These are phyloP conservation scores for Caenorhabditis auriculariae DNA, from an alignment of 2,888 invertebrate genomes.

Conservation along the genomic window DNA sequence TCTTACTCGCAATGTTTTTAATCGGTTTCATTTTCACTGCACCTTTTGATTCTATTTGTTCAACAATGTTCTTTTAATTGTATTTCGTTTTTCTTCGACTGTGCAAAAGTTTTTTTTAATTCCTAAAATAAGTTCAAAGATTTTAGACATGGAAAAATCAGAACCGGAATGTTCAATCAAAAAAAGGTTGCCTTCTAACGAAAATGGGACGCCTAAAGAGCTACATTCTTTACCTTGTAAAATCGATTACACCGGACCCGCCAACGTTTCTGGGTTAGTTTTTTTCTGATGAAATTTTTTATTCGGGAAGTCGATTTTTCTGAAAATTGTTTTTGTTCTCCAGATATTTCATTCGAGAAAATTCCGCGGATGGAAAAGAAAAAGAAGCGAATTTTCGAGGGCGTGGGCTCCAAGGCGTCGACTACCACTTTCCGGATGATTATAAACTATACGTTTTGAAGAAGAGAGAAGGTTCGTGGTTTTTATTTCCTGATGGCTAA, in stretches of 20 bases:
- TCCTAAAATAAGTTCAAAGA: too few relatives aligned
- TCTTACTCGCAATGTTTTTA: too few relatives aligned
- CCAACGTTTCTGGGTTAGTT: slow-evolving; percentile 20
- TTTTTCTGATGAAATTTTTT: neutral
- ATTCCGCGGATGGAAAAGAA: slow-evolving; percentile 9
- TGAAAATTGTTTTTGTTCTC: neutral
- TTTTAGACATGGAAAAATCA: too few relatives aligned
- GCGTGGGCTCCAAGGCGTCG: slow-evolving; percentile 26
- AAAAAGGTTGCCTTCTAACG: too few relatives aligned
- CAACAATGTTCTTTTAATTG: too few relatives aligned
- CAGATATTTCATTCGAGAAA: slow-evolving; percentile 17
- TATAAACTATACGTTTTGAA: slow-evolving; percentile 23
- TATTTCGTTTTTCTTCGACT: too few relatives aligned
- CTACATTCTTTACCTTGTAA: slow-evolving; percentile 49
- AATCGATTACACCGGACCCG: slow-evolving; percentile 45
- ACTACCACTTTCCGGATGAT: slow-evolving; percentile 16
- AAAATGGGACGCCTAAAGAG: too few relatives aligned
- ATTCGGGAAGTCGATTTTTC: neutral
- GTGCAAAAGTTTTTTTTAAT: too few relatives aligned
- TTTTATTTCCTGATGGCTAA: neutral
- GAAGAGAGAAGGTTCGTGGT: slow-evolving; percentile 17
- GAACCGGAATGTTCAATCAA: too few relatives aligned
- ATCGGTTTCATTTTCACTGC: too few relatives aligned
- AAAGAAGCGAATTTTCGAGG: slow-evolving; percentile 29
- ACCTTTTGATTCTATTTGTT: too few relatives aligned